Conservation (phyloP, 1,140 invertebrate genomes). For the Papilio dardanus region DNA sequence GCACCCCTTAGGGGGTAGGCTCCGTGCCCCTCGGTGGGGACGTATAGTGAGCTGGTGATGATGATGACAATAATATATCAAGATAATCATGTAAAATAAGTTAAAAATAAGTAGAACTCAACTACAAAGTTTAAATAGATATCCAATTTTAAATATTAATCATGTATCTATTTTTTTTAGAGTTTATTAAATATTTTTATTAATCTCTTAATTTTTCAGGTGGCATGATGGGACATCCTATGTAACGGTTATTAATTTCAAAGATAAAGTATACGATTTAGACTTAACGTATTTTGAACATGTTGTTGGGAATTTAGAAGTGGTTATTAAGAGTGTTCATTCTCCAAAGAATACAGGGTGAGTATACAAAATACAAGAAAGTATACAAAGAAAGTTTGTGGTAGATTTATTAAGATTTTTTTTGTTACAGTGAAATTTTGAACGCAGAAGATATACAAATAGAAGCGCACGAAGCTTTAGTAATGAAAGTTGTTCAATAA, state of each 20-base stretch:
- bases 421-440: conserved; percentile 61
- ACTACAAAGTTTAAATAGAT: too few relatives aligned
- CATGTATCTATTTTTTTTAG: too few relatives aligned
- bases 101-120: too few relatives aligned
- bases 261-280: conserved; percentile 52
- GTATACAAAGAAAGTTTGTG: too few relatives aligned
- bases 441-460: conserved; percentile 51
- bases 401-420: conserved; percentile 24
- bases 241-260: conserved; percentile 64
- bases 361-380: conserved; percentile 36
- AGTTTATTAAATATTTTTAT: too few relatives aligned
- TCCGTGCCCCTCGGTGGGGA: too few relatives aligned
- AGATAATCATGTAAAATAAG: too few relatives aligned
- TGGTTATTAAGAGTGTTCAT: conserved; percentile 70
- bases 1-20: too few relatives aligned
- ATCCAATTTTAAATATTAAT: too few relatives aligned
- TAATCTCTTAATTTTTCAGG: conserved; percentile 48
- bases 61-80: too few relatives aligned
- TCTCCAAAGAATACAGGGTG: conserved; percentile 77
- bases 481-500: conserved; percentile 58
- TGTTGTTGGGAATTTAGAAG: conserved; percentile 71
- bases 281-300: conserved; percentile 72
- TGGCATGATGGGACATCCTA: conserved; percentile 63
- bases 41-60: too few relatives aligned
- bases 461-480: conserved; percentile 57